Evolutionary conservation across 1,140 invertebrate genomes (phyloP), one percentile per base, ranked within the genome.

Genomic region (Lordiphosa clarofinis): DNA sequence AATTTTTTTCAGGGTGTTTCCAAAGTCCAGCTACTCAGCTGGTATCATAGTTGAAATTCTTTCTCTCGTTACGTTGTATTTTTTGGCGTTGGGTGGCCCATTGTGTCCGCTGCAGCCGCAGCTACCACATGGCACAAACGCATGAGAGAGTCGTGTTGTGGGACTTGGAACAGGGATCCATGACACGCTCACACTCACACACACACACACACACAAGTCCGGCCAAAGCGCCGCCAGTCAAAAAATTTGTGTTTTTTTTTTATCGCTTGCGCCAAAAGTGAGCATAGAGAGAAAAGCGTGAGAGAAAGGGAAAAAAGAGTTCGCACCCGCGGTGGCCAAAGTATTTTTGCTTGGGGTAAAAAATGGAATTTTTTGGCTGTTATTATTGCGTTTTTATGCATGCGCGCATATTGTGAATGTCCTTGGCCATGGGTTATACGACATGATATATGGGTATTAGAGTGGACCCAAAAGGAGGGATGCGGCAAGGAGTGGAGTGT

Each of bases 351-450:
- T 70, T 61, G 43, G 42, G 56, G 33, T n/a, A 12, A 31, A 44
- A 36, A 35, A 44, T 37, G n/a, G 37, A 35, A 33, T 28, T 49
- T 66, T 70, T 67, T 50, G 48, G 54, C 69, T 78, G 72, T 73
- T 82, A 84, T 82, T 82, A 84, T 82, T 82, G 78, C 73, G 78
- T 82, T 82, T 82, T 82, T 82, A 82, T 82, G 78, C 78, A 73
- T 84, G 69, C 73, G 62, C 68, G 73, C 79, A 82, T 82, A 82
- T 82, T 71, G 79, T 68, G 79, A 82, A 86, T 82, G 79, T 82
- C 78, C 78, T 82, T 82, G 78, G 78, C 73, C 68, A 73, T 81
- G 76, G 28, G 56, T 79, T 61, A 79, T 65, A 65, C 56, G 59
- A 66, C 68, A 82, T 82, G 76, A 82, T 84, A 76, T 82, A 82